Conservation (phyloP, 2,888 invertebrate species). For the Leucophora obtusa region DNA sequence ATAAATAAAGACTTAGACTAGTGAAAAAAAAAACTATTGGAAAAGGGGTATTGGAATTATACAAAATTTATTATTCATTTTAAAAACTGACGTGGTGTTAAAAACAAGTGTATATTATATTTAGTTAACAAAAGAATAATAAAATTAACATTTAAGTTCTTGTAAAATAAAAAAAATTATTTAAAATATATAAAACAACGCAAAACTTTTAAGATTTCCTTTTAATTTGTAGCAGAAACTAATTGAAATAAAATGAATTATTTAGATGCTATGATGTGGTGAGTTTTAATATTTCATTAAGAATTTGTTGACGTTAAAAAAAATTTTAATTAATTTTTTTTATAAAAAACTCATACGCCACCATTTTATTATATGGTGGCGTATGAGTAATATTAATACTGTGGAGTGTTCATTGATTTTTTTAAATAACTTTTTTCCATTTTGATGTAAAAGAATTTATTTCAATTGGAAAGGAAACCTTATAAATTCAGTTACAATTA, state of each 20-base stretch:
- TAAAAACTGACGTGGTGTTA: conserved; percentile 55
- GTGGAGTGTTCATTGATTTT: not conserved
- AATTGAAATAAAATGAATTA: conserved; percentile 69
- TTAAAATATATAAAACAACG: not conserved
- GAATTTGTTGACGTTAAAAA: not conserved
- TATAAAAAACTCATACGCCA: too few relatives aligned
- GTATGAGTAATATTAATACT: conserved; percentile 43
- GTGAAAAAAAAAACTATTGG: not conserved
- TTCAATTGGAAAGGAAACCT: conserved; percentile 7
- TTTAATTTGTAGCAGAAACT: not conserved
- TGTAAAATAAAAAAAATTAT: not conserved
- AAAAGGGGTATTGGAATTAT: conserved; percentile 56
- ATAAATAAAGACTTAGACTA: conserved; percentile 1
- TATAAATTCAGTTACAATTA: conserved; percentile 8
- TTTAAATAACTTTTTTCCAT: not conserved
- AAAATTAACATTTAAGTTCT: not conserved
- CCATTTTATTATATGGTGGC: not conserved
- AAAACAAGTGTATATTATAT: conserved; percentile 50
- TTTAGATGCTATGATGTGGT: conserved; percentile 74
- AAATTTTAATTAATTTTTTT: conserved; percentile 17
- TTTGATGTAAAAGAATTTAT: too few relatives aligned
- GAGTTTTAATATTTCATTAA: conserved; percentile 57
- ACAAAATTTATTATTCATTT: conserved; percentile 55
- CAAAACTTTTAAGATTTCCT: too few relatives aligned
- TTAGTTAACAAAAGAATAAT: conserved; percentile 1